Evolutionary conservation across 2,888 invertebrate genomes (phyloP).

Genomic region (Blera fallax): DNA sequence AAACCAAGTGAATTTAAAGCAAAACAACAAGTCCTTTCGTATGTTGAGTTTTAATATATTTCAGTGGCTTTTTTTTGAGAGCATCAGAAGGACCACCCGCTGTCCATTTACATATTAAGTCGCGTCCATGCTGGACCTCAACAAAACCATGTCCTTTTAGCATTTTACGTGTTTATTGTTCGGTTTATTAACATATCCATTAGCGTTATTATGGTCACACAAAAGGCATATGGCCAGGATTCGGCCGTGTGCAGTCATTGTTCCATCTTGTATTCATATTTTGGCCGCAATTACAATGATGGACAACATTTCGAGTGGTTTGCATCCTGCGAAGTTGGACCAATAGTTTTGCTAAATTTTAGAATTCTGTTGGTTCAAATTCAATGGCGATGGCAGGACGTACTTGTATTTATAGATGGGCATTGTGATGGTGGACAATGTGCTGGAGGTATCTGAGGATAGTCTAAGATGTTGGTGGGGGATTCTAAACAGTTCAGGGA

Average conservation of each 20-base stretch:
- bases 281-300: constrained; percentile 57
- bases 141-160: constrained; percentile 28
- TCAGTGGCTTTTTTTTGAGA: not conserved
- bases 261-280: constrained; percentile 37
- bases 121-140: constrained; percentile 51
- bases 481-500: too few relatives aligned
- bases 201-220: constrained; percentile 60
- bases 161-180: constrained; percentile 53
- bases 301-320: constrained; percentile 19
- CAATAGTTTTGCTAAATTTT: constrained; percentile 8
- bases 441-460: not conserved
- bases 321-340: constrained; percentile 6
- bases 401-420: not conserved
- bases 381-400: not conserved
- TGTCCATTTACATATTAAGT: constrained; percentile 68
- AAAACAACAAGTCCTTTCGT: constrained; percentile 5
- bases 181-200: constrained; percentile 67
- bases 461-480: too few relatives aligned
- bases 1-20: not conserved
- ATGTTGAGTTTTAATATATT: constrained; percentile 38
- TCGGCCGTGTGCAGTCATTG: constrained; percentile 35
- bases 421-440: constrained; percentile 29
- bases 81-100: constrained; percentile 47
- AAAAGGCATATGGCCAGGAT: constrained; percentile 24
- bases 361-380: not conserved